Evolutionary conservation across 1,140 invertebrate genomes (phyloP).

Genomic region (Camponotus pennsylvanicus): DNA sequence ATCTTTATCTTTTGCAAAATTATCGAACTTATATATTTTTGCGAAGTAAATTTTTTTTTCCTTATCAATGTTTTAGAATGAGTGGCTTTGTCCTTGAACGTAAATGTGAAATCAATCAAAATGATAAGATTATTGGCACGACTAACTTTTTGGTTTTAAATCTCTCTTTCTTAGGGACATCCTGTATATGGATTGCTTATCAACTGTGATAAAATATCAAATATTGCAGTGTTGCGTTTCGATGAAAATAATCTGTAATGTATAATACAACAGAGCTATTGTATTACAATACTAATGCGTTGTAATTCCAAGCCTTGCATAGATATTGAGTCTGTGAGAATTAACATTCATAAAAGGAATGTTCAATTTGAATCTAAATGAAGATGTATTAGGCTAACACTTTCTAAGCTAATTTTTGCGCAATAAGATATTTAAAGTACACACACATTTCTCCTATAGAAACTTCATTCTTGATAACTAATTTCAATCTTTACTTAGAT

Average conservation of each 20-base stretch:
- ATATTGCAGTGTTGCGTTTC: not conserved
- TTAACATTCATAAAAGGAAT: not conserved
- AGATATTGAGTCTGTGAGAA: not conserved
- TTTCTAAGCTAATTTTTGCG: no score
- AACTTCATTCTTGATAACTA: no score
- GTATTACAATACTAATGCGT: constrained; percentile 17
- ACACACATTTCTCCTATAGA: no score
- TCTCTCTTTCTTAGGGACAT: not conserved
- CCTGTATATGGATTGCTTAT: constrained; percentile 10
- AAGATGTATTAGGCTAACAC: no score
- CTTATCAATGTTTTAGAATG: not conserved
- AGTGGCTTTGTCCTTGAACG: not conserved
- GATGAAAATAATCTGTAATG: not conserved
- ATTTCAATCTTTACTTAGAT: no score
- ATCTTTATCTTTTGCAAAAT: not conserved
- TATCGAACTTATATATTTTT: not conserved
- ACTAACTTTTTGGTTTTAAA: not conserved
- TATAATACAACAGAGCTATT: constrained; percentile 21
- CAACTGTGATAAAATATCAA: not conserved
- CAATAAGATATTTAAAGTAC: no score
- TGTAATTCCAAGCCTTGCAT: constrained; percentile 14
- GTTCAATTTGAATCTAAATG: not conserved
- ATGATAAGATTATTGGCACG: constrained; percentile 16
- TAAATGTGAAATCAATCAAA: constrained; percentile 3
- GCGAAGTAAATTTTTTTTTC: not conserved